phyloP scores from a whole-genome alignment of 2,888 invertebrate species.

The Tetanocera ferruginea region DNA sequence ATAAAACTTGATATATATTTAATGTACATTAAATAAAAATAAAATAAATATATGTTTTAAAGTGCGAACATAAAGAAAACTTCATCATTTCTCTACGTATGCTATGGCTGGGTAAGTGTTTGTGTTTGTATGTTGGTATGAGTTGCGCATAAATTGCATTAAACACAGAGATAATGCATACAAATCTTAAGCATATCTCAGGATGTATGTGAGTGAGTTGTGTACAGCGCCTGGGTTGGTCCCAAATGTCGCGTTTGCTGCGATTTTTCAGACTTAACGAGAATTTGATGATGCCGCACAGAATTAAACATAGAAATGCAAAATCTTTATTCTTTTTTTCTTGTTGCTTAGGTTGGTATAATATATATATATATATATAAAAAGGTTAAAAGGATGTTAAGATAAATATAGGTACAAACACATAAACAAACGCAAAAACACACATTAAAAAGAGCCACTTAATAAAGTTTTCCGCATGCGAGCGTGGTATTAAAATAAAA shows the following conservation, averaged over 20 bases:
- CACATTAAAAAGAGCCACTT: neutral
- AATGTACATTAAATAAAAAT: neutral
- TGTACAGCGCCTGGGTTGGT: neutral
- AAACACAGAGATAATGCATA: neutral
- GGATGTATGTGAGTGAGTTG: neutral
- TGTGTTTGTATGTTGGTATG: neutral
- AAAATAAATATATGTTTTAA: neutral
- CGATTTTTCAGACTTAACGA: constrained; percentile 57
- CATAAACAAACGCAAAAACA: neutral
- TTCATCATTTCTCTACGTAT: constrained; percentile 17
- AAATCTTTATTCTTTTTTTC: constrained; percentile 1
- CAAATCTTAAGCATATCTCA: neutral
- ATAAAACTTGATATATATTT: too few species aligned
- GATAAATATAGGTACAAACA: constrained; percentile 28
- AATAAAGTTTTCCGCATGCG: constrained; percentile 49
- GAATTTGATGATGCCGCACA: constrained; percentile 61
- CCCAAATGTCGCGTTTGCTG: constrained; percentile 44
- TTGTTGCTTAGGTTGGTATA: neutral
- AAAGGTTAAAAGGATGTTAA: constrained; percentile 45
- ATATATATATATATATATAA: too few species aligned
- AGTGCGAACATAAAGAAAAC: constrained; percentile 10
- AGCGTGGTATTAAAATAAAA: constrained; percentile 45
- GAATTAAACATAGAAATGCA: constrained; percentile 53
- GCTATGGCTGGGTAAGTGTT: neutral
- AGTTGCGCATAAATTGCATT: constrained; percentile 40